phyloP scores from a whole-genome alignment of 2,113 vertebrate genomes.

The Takifugu flavidus region DNA sequence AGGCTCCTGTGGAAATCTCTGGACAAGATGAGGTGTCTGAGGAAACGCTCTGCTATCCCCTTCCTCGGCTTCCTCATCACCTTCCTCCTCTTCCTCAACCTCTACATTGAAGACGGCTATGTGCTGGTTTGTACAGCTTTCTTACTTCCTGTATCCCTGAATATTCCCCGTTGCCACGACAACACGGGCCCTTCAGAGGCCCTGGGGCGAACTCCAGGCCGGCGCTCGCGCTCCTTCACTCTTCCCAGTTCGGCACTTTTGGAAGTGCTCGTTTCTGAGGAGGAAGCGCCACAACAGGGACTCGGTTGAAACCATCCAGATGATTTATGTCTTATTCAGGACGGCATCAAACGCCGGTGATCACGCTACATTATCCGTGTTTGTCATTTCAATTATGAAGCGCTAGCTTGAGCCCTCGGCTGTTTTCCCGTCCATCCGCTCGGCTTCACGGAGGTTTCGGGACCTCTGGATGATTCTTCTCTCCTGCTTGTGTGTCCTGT shows the following conservation, averaged over 20 bases:
- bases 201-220: too few species aligned
- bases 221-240: not conserved
- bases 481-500: conserved; percentile 25
- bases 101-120: conserved; percentile 96
- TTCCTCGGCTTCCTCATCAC: conserved; percentile 91
- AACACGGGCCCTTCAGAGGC: too few species aligned
- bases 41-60: conserved; percentile 93
- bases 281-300: conserved; percentile 36
- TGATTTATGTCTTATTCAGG: conserved; percentile 61
- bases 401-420: conserved; percentile 16
- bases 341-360: conserved; percentile 51
- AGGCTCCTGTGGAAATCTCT: conserved; percentile 83
- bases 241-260: conserved; percentile 6
- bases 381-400: conserved; percentile 68
- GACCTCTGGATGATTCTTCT: not conserved
- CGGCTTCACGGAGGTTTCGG: conserved; percentile 23
- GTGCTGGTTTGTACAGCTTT: conserved; percentile 83
- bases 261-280: conserved; percentile 27
- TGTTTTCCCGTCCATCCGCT: conserved; percentile 31
- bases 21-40: conserved; percentile 97
- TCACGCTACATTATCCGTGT: conserved; percentile 54
- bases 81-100: conserved; percentile 93
- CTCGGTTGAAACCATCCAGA: conserved; percentile 40
- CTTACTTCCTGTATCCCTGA: not conserved
- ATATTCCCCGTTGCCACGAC: too few species aligned